Conservation (phyloP, 2,888 invertebrate species). For the Crepidodera aurea region DNA sequence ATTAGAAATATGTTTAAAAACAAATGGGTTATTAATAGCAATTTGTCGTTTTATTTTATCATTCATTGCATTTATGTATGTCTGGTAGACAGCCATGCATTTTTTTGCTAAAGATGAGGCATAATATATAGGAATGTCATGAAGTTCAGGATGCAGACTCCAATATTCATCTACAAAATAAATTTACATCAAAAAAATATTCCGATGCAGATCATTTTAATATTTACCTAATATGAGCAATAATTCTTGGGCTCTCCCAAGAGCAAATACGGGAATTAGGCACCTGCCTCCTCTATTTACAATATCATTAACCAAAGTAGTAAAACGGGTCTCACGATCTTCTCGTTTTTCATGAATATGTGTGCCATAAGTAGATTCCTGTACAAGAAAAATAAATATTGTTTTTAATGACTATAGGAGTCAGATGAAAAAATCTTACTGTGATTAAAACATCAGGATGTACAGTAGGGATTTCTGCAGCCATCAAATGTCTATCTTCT, state of each 20-base stretch:
- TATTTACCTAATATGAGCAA: slow-evolving; percentile 72
- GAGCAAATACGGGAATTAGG: slow-evolving; percentile 97
- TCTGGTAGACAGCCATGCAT: slow-evolving; percentile 99
- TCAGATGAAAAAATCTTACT: slow-evolving; percentile 33
- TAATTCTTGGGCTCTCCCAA: slow-evolving; percentile 96
- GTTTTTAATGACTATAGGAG: too few relatives aligned
- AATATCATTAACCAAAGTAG: slow-evolving; percentile 92
- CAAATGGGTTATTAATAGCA: slow-evolving; percentile 97
- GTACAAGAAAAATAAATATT: slow-evolving; percentile 5
- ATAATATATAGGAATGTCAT: slow-evolving; percentile 99
- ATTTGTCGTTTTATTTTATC: slow-evolving; percentile 96
- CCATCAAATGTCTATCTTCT: slow-evolving; percentile 99
- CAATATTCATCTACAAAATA: slow-evolving; percentile 88
- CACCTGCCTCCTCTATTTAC: slow-evolving; percentile 97
- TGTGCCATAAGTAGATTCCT: slow-evolving; percentile 99
- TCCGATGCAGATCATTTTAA: background rate
- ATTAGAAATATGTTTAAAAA: slow-evolving; percentile 97
- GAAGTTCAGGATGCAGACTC: slow-evolving; percentile 95
- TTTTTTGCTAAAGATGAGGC: slow-evolving; percentile 99
- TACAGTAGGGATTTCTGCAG: slow-evolving; percentile 96
- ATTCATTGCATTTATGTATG: slow-evolving; percentile 99
- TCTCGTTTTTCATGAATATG: slow-evolving; percentile 99
- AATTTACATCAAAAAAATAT: background rate
- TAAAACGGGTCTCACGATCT: slow-evolving; percentile 94
- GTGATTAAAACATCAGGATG: slow-evolving; percentile 97